A percentile compares a stretch with the other conserved stretches of the same genome.
These are phyloP conservation scores for Shinisaurus crocodilurus DNA, from an alignment of 2,113 vertebrate species.

Conservation along the genomic window DNA sequence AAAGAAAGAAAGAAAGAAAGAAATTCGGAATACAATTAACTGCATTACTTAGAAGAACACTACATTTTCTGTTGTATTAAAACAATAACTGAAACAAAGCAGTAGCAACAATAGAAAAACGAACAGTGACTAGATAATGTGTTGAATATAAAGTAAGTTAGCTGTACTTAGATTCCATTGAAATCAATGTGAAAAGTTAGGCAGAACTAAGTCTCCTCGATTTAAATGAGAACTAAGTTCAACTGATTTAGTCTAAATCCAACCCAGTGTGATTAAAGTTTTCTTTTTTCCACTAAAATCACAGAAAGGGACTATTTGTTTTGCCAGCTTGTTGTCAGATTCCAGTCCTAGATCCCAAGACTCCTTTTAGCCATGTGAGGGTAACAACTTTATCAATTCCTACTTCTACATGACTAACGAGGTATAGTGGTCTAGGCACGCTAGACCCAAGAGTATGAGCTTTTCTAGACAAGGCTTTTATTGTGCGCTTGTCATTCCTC, in stretches of 20 bases:
- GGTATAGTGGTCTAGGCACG: background rate
- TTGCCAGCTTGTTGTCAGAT: background rate
- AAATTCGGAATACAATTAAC: too few relatives aligned
- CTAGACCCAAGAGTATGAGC: too few relatives aligned
- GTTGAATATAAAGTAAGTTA: too few relatives aligned
- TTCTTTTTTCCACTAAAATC: background rate
- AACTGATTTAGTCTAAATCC: background rate
- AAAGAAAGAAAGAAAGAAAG: too few relatives aligned
- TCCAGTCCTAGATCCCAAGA: background rate
- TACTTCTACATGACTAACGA: background rate
- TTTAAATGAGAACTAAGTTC: too few relatives aligned
- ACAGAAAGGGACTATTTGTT: background rate
- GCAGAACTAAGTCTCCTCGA: too few relatives aligned
- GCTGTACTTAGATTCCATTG: background rate
- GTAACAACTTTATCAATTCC: background rate
- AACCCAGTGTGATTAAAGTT: background rate
- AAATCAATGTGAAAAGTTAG: background rate
- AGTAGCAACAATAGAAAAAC: background rate
- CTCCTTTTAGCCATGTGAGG: background rate
- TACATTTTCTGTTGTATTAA: background rate
- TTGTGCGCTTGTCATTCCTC: too few relatives aligned
- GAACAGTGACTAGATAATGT: background rate
- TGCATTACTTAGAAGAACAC: background rate
- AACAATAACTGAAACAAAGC: background rate
- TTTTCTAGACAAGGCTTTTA: too few relatives aligned